phyloP scores from a whole-genome alignment of 2,888 invertebrate genomes.

The Osmoderma eremita region DNA sequence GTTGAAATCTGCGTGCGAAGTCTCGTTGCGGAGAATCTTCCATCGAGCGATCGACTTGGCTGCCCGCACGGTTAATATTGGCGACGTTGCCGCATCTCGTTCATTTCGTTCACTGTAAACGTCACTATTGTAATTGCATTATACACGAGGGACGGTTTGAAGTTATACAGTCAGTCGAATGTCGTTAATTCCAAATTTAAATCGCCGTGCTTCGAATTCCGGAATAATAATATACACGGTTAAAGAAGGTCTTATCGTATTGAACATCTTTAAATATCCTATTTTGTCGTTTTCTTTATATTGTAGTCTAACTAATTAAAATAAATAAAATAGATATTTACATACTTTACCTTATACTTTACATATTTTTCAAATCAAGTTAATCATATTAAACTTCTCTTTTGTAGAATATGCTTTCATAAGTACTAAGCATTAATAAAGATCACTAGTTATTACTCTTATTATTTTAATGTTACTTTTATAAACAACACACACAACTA shows the following conservation, averaged over 20 bases:
- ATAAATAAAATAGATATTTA: background rate
- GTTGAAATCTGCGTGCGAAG: background rate
- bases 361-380: too few relatives aligned
- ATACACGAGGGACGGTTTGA: conserved; percentile 9
- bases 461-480: too few relatives aligned
- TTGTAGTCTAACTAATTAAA: background rate
- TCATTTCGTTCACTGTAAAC: conserved; percentile 16
- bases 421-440: too few relatives aligned
- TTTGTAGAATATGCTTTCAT: too few relatives aligned
- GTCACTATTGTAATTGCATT: conserved; percentile 27
- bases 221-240: background rate
- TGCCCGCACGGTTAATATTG: conserved; percentile 21
- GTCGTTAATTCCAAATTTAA: conserved; percentile 18
- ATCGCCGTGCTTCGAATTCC: conserved; percentile 15
- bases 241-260: background rate
- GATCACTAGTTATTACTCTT: too few relatives aligned
- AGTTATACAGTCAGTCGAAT: conserved; percentile 8
- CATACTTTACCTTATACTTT: too few relatives aligned
- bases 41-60: conserved; percentile 11
- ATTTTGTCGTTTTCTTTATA: background rate
- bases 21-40: background rate
- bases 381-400: too few relatives aligned
- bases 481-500: too few relatives aligned
- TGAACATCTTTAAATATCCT: too few relatives aligned
- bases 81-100: conserved; percentile 18